These are phyloP conservation scores for Melanotaenia boesemani DNA, from an alignment of 2,797 vertebrate genomes.

Conservation along the genomic window DNA sequence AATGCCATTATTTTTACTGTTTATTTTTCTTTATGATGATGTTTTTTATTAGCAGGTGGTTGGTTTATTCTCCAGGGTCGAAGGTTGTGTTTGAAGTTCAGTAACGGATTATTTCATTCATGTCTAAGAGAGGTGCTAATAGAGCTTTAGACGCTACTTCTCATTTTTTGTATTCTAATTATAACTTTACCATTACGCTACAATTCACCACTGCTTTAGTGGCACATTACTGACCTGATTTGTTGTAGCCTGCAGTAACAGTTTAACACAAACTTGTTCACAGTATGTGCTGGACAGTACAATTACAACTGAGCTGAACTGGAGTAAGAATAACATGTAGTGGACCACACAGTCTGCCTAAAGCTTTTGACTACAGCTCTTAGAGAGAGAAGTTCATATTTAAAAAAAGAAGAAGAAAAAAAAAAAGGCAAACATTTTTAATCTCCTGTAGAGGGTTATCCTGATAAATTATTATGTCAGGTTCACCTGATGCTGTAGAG, in stretches of 20 bases:
- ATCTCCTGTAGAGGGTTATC: background rate
- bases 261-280: conserved; percentile 52
- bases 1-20: background rate
- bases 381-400: conserved; percentile 15
- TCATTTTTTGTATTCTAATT: conserved; percentile 40
- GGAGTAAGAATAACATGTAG: conserved; percentile 61
- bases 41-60: background rate
- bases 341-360: background rate
- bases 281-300: conserved; percentile 48
- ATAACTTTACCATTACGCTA: conserved; percentile 58
- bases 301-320: conserved; percentile 68
- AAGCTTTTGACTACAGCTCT: conserved; percentile 4
- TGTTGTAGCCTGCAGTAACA: conserved; percentile 61
- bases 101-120: conserved; percentile 2
- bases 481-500: conserved; percentile 96
- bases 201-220: conserved; percentile 58
- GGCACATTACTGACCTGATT: conserved; percentile 65
- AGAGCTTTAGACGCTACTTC: conserved; percentile 33
- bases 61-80: background rate
- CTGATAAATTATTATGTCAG: conserved; percentile 2
- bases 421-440: background rate
- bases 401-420: background rate
- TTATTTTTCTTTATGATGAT: background rate
- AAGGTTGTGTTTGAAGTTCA: conserved; percentile 8
- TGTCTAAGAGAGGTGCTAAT: conserved; percentile 32